phyloP scores from a whole-genome alignment of 2,113 vertebrate species.

The Cyanocitta stelleri region DNA sequence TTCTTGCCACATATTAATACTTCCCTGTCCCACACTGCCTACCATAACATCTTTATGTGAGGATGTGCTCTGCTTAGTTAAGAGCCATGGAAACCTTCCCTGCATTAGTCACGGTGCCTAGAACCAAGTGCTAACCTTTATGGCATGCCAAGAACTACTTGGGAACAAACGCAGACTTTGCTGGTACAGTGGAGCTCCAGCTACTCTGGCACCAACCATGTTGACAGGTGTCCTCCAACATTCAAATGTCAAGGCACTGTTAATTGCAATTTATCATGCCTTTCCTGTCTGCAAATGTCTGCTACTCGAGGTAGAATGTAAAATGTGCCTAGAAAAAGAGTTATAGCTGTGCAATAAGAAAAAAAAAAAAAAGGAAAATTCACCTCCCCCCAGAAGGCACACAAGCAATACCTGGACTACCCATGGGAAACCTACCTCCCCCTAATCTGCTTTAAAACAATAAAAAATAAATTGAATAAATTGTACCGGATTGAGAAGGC shows the following conservation, averaged over 20 bases:
- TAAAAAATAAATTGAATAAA: background rate
- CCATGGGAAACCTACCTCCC: background rate
- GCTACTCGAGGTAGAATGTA: background rate
- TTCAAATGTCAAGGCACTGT: constrained; percentile 17
- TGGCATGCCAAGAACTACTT: constrained; percentile 50
- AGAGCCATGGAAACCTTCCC: constrained; percentile 40
- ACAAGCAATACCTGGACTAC: background rate
- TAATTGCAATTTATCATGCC: constrained; percentile 40
- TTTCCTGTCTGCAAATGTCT: constrained; percentile 26
- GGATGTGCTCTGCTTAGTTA: constrained; percentile 49
- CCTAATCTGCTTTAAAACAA: background rate
- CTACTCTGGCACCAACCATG: constrained; percentile 19
- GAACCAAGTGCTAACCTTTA: constrained; percentile 55
- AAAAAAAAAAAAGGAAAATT: background rate
- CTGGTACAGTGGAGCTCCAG: background rate
- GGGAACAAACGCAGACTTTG: constrained; percentile 39
- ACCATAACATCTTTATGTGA: constrained; percentile 37
- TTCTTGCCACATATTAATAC: constrained; percentile 24
- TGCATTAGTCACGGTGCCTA: constrained; percentile 39
- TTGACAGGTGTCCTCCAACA: constrained; percentile 38
- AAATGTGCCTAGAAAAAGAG: background rate
- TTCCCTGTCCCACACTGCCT: background rate
- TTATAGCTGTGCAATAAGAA: background rate
- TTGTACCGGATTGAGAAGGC: background rate
- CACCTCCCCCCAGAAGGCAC: background rate